Evolutionary conservation across 2,888 invertebrate species (phyloP), one percentile per base, ranked within the genome.

Genomic region (Ganaspis brasiliensis): DNA sequence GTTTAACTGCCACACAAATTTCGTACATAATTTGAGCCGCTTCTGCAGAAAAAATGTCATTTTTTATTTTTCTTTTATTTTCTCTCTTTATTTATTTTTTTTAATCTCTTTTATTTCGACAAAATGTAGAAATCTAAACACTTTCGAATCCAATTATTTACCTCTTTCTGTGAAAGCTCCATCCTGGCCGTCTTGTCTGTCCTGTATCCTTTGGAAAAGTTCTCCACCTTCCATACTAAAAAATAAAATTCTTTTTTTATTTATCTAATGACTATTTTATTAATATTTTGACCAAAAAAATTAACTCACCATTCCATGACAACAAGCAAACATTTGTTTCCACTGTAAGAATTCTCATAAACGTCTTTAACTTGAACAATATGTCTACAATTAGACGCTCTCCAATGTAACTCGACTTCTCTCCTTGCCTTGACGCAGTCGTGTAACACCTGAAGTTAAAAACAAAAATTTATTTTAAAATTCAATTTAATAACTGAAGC

Each of bases 141-240:
- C n/a, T n/a, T n/a, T n/a, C n/a, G n/a, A n/a, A n/a, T n/a, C n/a
- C n/a, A n/a, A 19, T 72, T 24, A 37, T 70, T 70, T 88, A 95
- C 96, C 95, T 92, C 99, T 93, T 92, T 99, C 99, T 9, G 98
- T 99, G 92, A 99, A 99, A 31, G 99, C 98, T 4, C 97, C 97
- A 86, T 98, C 98, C n/a, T 67, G 67, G 1, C 45, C 45, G 86
- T 98, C 98, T 79, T 96, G 95, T 83, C 97, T 94, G 85, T 98
- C 98, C 92, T 99, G 99, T 90, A 99, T 99, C 89, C 98, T 94
- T 90, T 97, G 97, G 92, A 99, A 99, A 77, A 99, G 93, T 91
- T 99, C 99, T 0, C 99, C 99, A 4, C 99, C 99, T 91, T 97
- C 98, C 99, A 99, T 99, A 88, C 96, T 96, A 85, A 79, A 92